These are phyloP conservation scores for Catocala sponsa DNA, from an alignment of 2,888 invertebrate genomes.

Conservation along the genomic window DNA sequence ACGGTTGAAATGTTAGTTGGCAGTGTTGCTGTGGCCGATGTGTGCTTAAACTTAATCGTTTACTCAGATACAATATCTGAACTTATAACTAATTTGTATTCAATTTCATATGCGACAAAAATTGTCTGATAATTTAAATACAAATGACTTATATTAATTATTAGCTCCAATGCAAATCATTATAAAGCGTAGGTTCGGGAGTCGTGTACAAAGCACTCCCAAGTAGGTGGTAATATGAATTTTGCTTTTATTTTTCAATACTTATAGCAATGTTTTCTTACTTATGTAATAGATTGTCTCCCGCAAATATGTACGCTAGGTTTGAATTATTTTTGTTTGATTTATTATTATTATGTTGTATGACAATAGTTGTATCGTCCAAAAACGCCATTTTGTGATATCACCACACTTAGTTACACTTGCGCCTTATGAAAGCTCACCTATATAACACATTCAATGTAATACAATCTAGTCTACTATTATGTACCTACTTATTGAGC, in stretches of 20 bases:
- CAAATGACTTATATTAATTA: slow-evolving; percentile 22
- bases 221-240: slow-evolving; percentile 14
- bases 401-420: slow-evolving; percentile 9
- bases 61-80: slow-evolving; percentile 22
- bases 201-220: slow-evolving; percentile 52
- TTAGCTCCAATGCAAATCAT: slow-evolving; percentile 50
- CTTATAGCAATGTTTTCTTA: slow-evolving; percentile 20
- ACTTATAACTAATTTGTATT: slow-evolving; percentile 35
- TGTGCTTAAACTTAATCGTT: slow-evolving; percentile 35
- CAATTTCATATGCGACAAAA: slow-evolving; percentile 36
- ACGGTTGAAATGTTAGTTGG: slow-evolving; percentile 30
- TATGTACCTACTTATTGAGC: slow-evolving; percentile 43
- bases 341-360: background rate
- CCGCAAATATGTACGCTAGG: background rate
- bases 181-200: slow-evolving; percentile 39
- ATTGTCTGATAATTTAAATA: slow-evolving; percentile 40
- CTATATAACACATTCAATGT: slow-evolving; percentile 37
- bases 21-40: slow-evolving; percentile 36
- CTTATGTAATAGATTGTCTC: background rate
- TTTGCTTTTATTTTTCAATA: slow-evolving; percentile 28
- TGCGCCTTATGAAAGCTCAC: slow-evolving; percentile 15
- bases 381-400: background rate
- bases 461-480: slow-evolving; percentile 50
- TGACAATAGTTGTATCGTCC: slow-evolving; percentile 19
- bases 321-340: background rate